Evolutionary conservation across 2,113 vertebrate species (phyloP).

Genomic region (Tautogolabrus adspersus): DNA sequence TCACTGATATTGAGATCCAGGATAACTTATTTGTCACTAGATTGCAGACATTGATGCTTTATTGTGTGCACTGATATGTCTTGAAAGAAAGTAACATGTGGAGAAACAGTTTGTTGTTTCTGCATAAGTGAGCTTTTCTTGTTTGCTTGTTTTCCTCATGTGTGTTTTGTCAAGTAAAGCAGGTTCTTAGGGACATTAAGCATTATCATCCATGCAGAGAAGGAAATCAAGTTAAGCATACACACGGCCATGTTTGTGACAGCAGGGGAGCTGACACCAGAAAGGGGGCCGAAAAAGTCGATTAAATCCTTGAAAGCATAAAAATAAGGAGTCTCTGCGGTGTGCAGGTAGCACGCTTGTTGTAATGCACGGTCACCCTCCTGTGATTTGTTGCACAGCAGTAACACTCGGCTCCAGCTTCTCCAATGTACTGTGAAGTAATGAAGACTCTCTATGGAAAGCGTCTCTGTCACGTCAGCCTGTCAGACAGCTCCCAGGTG

Average conservation of each 20-base stretch:
- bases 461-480: slow-evolving; percentile 35
- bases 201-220: slow-evolving; percentile 60
- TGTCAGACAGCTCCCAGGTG: slow-evolving; percentile 51
- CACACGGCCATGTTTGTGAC: slow-evolving; percentile 65
- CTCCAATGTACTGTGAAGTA: slow-evolving; percentile 55
- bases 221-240: slow-evolving; percentile 60
- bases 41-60: neutral
- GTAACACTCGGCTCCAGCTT: slow-evolving; percentile 33
- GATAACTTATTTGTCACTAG: neutral
- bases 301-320: slow-evolving; percentile 69
- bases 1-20: neutral
- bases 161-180: slow-evolving; percentile 27
- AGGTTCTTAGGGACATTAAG: slow-evolving; percentile 54
- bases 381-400: slow-evolving; percentile 53
- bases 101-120: slow-evolving; percentile 15
- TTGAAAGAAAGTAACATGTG: neutral
- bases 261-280: slow-evolving; percentile 47
- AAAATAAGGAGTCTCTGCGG: slow-evolving; percentile 65
- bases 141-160: slow-evolving; percentile 7
- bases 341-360: slow-evolving; percentile 49
- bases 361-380: slow-evolving; percentile 59
- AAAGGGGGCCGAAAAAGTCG: slow-evolving; percentile 58
- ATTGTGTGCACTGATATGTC: neutral
- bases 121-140: slow-evolving; percentile 9
- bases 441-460: slow-evolving; percentile 57